These are phyloP conservation scores for Guaruba guarouba DNA, from an alignment of 2,113 vertebrate genomes.

Conservation along the genomic window DNA sequence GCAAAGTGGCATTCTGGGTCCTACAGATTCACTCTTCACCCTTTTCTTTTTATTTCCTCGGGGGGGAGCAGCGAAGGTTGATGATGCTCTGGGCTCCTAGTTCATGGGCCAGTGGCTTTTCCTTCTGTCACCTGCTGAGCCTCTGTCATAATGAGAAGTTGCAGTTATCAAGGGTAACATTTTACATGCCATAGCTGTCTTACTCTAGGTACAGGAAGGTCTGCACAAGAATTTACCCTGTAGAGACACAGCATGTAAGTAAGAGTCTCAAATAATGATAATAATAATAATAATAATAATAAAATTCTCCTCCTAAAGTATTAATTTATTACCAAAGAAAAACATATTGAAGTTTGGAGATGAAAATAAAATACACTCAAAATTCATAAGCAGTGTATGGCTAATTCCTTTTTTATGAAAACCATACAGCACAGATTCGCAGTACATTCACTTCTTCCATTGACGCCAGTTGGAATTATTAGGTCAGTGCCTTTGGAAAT, in stretches of 20 bases:
- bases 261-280: not conserved
- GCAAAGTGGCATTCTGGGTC: not conserved
- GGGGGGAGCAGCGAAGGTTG: not conserved
- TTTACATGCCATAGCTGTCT: conserved; percentile 45
- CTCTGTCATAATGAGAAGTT: conserved; percentile 49
- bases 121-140: conserved; percentile 53
- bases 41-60: not conserved
- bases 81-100: conserved; percentile 30
- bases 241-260: not conserved
- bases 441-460: conserved; percentile 18
- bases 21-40: conserved; percentile 16
- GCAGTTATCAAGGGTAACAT: conserved; percentile 41
- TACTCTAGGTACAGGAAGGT: not conserved
- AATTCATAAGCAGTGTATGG: conserved; percentile 71
- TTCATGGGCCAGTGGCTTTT: conserved; percentile 62
- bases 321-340: conserved; percentile 59
- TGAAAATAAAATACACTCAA: conserved; percentile 69
- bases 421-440: conserved; percentile 33
- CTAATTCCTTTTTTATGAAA: conserved; percentile 81
- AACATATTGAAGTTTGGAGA: conserved; percentile 56
- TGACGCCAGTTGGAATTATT: conserved; percentile 44
- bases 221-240: not conserved
- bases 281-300: not conserved
- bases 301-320: conserved; percentile 27
- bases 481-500: conserved; percentile 46